Percentiles rank a stretch among this genome's conserved stretches.
These are phyloP conservation scores for Sylvilagus floridanus DNA, from an alignment of 2,797 vertebrate species.

Conservation along the genomic window DNA sequence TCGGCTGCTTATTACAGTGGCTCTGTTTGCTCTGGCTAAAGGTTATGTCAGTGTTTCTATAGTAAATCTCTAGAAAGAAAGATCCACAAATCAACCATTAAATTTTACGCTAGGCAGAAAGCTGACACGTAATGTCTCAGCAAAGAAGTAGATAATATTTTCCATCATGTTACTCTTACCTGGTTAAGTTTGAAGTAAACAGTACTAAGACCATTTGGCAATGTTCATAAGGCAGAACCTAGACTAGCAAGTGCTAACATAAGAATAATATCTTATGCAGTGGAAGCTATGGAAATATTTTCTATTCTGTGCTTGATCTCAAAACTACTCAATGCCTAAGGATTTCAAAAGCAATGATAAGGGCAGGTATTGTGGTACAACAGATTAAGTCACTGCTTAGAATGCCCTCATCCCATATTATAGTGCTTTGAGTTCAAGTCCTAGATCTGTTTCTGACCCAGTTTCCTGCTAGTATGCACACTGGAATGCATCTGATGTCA, in stretches of 20 bases:
- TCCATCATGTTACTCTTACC: conserved; percentile 36
- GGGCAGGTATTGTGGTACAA: no score
- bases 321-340: background rate
- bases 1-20: conserved; percentile 74
- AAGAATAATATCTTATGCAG: background rate
- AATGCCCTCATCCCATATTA: no score
- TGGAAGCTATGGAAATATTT: conserved; percentile 29
- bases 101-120: conserved; percentile 63
- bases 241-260: background rate
- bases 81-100: conserved; percentile 57
- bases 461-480: no score
- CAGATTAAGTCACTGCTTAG: no score
- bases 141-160: conserved; percentile 57
- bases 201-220: background rate
- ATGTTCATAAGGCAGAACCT: conserved; percentile 25
- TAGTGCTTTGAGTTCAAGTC: no score
- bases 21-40: conserved; percentile 83
- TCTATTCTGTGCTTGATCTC: conserved; percentile 16
- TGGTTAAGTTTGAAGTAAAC: conserved; percentile 63
- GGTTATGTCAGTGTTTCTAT: conserved; percentile 77
- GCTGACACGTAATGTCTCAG: conserved; percentile 59
- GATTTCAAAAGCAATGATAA: background rate
- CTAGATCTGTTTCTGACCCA: no score
- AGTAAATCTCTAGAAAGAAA: conserved; percentile 73
- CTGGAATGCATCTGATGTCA: no score